Conservation (phyloP, 2,113 vertebrate genomes). For the Cyanoderma ruficeps region DNA sequence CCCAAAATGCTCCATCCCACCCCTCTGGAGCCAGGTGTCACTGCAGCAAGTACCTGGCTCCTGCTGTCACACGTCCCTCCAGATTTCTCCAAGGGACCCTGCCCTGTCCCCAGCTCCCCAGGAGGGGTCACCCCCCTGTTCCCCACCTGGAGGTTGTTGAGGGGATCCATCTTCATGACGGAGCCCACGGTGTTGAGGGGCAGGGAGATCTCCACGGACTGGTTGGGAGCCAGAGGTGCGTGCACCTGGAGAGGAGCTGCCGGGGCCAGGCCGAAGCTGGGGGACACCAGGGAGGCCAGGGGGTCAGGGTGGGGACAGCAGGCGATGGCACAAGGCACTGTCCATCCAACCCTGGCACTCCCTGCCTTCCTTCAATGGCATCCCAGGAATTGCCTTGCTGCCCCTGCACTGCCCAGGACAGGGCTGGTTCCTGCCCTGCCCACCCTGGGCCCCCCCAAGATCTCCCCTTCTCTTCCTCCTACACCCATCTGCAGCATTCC, state of each 20-base stretch:
- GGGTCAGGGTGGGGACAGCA: not conserved
- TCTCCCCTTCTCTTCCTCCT: not conserved
- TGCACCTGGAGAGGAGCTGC: constrained; percentile 96
- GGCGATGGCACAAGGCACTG: not conserved
- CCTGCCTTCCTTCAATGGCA: accelerated
- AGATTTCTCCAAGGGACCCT: not conserved
- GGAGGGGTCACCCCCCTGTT: accelerated
- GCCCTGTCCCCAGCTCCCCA: not conserved
- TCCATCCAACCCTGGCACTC: accelerated
- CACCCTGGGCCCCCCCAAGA: too few relatives aligned
- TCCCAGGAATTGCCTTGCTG: not conserved
- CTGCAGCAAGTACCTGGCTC: not conserved
- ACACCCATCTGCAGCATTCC: not conserved
- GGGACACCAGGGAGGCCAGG: not conserved
- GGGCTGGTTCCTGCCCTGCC: not conserved
- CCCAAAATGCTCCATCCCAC: not conserved
- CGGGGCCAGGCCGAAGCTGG: constrained; percentile 91
- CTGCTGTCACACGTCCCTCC: not conserved
- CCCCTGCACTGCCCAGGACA: not conserved
- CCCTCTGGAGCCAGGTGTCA: not conserved
- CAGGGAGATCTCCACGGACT: constrained; percentile 89
- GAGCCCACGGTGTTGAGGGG: constrained; percentile 91
- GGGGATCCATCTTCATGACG: constrained; percentile 98
- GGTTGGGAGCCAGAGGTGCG: constrained; percentile 90
- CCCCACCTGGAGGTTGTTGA: constrained; percentile 94